Conservation (phyloP, 1,140 invertebrate genomes). For the Drosophila eugracilis region DNA sequence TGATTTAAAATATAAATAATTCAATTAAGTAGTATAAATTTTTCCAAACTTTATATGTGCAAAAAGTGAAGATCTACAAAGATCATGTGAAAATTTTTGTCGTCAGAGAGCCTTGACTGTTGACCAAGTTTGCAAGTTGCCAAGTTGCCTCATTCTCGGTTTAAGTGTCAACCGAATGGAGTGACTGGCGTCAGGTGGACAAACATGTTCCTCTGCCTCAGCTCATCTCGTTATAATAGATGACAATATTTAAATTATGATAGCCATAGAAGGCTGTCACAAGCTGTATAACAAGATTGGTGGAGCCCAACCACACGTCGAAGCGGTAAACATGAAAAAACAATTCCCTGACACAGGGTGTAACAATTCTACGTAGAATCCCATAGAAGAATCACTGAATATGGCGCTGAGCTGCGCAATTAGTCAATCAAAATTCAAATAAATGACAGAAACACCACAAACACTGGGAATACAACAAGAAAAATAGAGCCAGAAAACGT, state of each 20-base stretch:
- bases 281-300: constrained; percentile 16
- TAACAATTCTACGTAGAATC: constrained; percentile 10
- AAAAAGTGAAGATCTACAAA: neutral
- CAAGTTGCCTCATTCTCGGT: neutral
- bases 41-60: no score
- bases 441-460: constrained; percentile 60
- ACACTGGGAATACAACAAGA: constrained; percentile 5
- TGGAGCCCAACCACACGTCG: constrained; percentile 30
- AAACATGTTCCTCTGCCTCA: constrained; percentile 43
- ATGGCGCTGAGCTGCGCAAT: constrained; percentile 71
- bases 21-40: no score
- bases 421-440: constrained; percentile 83
- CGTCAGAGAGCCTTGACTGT: constrained; percentile 33
- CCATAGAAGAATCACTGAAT: neutral
- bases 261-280: constrained; percentile 58
- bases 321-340: constrained; percentile 49
- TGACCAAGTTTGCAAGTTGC: constrained; percentile 25
- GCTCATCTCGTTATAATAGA: constrained; percentile 43
- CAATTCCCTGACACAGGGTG: constrained; percentile 9
- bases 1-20: no score
- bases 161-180: constrained; percentile 34
- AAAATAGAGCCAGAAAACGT: constrained; percentile 12
- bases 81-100: constrained; percentile 37
- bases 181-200: constrained; percentile 68
- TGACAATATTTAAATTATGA: constrained; percentile 84